Evolutionary conservation across 2,797 vertebrate species (phyloP), one percentile per base, ranked within the genome.

Genomic region (Argyrosomus regius): DNA sequence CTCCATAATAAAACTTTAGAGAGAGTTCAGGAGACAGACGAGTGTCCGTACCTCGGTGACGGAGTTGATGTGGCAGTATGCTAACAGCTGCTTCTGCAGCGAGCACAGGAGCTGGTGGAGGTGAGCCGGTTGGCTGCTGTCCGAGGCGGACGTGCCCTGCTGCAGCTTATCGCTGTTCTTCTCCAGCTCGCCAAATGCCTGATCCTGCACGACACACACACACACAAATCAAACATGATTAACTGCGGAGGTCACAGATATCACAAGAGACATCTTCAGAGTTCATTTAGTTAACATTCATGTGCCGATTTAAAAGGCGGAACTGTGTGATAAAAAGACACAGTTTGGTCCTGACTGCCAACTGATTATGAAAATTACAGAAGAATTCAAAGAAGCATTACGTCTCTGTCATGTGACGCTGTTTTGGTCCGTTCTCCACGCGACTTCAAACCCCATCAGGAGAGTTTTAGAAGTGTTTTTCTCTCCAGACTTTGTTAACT

Each of bases 131-230:
- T 99, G 98, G 86, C 97, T 98, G 94, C 97, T 99, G 93, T 99
- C 98, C 0, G 97, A 98, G 0, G 98, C 96, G 0, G 98, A 99
- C 3, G 94, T 95, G 76, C 96, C 97, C 74, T 97, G 95, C 64
- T 97, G 95, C 81, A 97, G 95, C 82, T 99, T 99, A 89, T 99
- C 98, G 68, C 98, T 99, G 93, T 99, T 99, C 89, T 99, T 99
- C 92, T 99, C 98, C 92, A 99, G 93, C 86, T 99, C 98, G 28
- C 98, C 98, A 56, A 99, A 98, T 0, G 98, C 98, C 93, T 98
- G 98, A 87, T 99, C 98, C 98, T 99, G 85, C 64, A 83, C 14
- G 45, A 69, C 49, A 74, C 31, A 81, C 8, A 71, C 16, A 75
- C 17, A 62, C 50, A 66, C 48, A 75, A n/a, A 81, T 5, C 59